phyloP scores from a whole-genome alignment of 2,797 vertebrate species.

The Poecilia gillii region DNA sequence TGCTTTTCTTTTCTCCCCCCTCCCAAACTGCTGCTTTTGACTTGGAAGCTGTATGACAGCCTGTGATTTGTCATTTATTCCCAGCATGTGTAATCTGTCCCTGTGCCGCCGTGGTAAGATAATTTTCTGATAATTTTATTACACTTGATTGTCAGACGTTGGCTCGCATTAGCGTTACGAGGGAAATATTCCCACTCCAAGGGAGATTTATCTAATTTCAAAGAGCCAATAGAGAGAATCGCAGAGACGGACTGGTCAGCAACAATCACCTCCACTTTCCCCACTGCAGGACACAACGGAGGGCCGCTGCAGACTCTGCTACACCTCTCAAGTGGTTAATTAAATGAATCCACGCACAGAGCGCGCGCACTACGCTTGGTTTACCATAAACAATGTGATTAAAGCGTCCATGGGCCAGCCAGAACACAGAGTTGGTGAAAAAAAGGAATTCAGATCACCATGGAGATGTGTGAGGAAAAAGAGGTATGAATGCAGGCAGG shows the following conservation, averaged over 20 bases:
- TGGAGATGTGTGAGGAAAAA: conserved; percentile 85
- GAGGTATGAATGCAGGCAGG: conserved; percentile 87
- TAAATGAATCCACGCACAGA: conserved; percentile 68
- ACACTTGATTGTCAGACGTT: conserved; percentile 40
- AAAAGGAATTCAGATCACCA: conserved; percentile 86
- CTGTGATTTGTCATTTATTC: conserved; percentile 53
- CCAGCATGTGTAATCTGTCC: conserved; percentile 56
- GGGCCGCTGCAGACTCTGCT: conserved; percentile 41
- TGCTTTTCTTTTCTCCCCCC: neutral
- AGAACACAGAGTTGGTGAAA: conserved; percentile 45
- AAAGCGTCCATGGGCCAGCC: conserved; percentile 62
- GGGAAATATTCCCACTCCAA: conserved; percentile 34
- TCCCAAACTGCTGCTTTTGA: conserved; percentile 4
- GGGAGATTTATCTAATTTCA: conserved; percentile 55
- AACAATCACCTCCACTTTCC: conserved; percentile 83
- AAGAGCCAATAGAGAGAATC: conserved; percentile 37
- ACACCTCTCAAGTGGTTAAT: conserved; percentile 78
- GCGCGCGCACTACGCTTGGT: conserved; percentile 67
- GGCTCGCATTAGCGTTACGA: conserved; percentile 40
- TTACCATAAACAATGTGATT: conserved; percentile 78
- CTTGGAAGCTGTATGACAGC: conserved; percentile 10
- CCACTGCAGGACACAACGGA: conserved; percentile 58
- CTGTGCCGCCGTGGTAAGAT: conserved; percentile 45
- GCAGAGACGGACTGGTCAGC: conserved; percentile 61
- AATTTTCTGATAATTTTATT: conserved; percentile 52